Evolutionary conservation across 2,888 invertebrate species (phyloP).

Genomic region (Ectropis crepuscularia): DNA sequence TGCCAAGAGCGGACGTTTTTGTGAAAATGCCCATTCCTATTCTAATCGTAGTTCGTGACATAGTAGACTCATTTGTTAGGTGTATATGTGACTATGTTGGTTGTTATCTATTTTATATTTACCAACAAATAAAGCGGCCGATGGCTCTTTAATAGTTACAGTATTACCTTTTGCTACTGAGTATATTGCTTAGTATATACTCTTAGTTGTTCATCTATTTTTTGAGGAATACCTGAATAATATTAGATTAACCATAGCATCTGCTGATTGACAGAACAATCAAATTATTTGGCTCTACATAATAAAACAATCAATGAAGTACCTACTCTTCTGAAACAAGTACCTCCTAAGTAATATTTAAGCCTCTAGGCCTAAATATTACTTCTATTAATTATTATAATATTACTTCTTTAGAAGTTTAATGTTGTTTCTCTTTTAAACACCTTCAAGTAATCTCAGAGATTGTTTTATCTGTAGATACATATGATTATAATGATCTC

Average conservation of each 20-base stretch:
- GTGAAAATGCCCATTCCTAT: slow-evolving; percentile 49
- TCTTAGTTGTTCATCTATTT: too few species aligned
- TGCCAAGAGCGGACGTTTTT: too few species aligned
- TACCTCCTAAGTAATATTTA: too few species aligned
- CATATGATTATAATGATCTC: slow-evolving; percentile 23
- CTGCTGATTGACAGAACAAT: too few species aligned
- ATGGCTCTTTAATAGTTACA: too few species aligned
- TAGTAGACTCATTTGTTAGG: slow-evolving; percentile 25
- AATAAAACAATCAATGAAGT: too few species aligned
- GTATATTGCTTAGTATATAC: too few species aligned
- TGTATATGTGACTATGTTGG: slow-evolving; percentile 13
- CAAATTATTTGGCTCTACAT: too few species aligned
- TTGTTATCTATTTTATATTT: slow-evolving; percentile 19
- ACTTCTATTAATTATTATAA: background rate
- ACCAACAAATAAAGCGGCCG: background rate
- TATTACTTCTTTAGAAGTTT: background rate
- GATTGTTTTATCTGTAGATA: slow-evolving; percentile 28
- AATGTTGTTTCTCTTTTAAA: background rate
- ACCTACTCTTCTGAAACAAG: too few species aligned
- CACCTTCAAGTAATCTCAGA: slow-evolving; percentile 24
- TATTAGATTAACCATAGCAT: too few species aligned
- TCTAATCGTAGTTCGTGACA: slow-evolving; percentile 41
- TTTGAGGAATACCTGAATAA: too few species aligned
- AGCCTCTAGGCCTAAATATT: slow-evolving; percentile 23
- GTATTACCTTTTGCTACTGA: too few species aligned